These are phyloP conservation scores for Dendrocopos noguchii DNA, from an alignment of 2,113 vertebrate species.

Conservation along the genomic window DNA sequence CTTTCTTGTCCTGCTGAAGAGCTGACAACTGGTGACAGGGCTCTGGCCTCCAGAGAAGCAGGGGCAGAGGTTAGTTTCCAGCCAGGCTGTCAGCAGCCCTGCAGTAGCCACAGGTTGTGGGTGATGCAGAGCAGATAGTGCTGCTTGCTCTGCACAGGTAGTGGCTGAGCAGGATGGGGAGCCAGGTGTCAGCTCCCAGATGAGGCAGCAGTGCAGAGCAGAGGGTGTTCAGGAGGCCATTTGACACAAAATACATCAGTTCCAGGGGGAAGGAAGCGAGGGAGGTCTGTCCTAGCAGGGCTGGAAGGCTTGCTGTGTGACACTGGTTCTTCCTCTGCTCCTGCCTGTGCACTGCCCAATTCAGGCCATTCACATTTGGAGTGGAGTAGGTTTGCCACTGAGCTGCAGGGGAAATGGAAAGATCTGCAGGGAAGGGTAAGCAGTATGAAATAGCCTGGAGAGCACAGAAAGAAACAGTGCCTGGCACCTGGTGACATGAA, in stretches of 20 bases:
- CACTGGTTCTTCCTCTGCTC: not conserved
- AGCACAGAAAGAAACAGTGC: not conserved
- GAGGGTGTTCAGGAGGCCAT: rapidly evolving
- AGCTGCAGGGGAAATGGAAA: not conserved
- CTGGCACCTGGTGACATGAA: not conserved
- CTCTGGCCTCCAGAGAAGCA: not conserved
- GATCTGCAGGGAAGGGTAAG: not conserved
- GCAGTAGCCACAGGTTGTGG: not conserved
- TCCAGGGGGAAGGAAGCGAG: not conserved
- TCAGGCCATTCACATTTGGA: not conserved
- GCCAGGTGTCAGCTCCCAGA: not conserved
- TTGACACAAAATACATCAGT: not conserved
- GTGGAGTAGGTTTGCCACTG: not conserved
- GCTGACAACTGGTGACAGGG: not conserved
- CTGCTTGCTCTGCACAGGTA: not conserved
- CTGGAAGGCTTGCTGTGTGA: not conserved
- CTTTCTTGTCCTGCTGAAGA: not conserved
- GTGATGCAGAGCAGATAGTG: not conserved
- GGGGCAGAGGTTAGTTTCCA: not conserved
- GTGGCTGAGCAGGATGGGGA: not conserved
- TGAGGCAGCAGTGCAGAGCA: not conserved
- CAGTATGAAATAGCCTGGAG: not conserved
- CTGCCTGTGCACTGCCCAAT: not conserved
- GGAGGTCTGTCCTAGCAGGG: not conserved
- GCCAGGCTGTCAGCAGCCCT: not conserved